These are phyloP conservation scores for Drosophila peninsularis DNA, from an alignment of 2,888 invertebrate genomes.

Conservation along the genomic window DNA sequence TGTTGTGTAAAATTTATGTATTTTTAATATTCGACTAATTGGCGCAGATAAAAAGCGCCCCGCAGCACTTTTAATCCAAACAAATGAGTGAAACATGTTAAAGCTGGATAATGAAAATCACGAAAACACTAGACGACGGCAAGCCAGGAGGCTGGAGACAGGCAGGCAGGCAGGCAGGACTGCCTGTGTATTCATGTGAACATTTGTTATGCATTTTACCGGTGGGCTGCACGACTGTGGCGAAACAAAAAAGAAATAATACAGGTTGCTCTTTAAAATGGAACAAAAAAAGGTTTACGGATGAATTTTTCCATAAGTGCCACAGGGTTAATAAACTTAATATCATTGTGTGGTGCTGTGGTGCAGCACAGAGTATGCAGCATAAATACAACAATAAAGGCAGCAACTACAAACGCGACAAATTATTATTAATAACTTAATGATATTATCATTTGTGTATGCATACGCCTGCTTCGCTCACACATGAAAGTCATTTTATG, in stretches of 20 bases:
- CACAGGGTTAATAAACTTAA: constrained; percentile 76
- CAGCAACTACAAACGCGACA: constrained; percentile 53
- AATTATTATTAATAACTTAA: constrained; percentile 78
- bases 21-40: constrained; percentile 77
- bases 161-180: no score
- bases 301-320: constrained; percentile 54
- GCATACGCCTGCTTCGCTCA: constrained; percentile 22
- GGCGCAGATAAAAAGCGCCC: constrained; percentile 62
- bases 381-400: not conserved
- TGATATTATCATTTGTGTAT: constrained; percentile 69
- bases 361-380: constrained; percentile 4
- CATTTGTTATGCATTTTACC: constrained; percentile 50
- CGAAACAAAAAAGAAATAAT: not conserved
- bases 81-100: constrained; percentile 60
- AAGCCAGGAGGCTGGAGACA: not conserved
- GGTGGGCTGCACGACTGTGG: not conserved
- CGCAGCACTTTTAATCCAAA: constrained; percentile 38
- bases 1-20: constrained; percentile 57
- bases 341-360: constrained; percentile 49
- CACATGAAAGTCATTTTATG: constrained; percentile 14
- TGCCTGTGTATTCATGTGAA: constrained; percentile 10
- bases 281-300: constrained; percentile 23
- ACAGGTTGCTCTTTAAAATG: constrained; percentile 40
- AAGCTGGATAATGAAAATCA: constrained; percentile 70
- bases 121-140: constrained; percentile 14